phyloP scores from a whole-genome alignment of 2,113 vertebrate species.

The Choloepus hoffmanni region DNA sequence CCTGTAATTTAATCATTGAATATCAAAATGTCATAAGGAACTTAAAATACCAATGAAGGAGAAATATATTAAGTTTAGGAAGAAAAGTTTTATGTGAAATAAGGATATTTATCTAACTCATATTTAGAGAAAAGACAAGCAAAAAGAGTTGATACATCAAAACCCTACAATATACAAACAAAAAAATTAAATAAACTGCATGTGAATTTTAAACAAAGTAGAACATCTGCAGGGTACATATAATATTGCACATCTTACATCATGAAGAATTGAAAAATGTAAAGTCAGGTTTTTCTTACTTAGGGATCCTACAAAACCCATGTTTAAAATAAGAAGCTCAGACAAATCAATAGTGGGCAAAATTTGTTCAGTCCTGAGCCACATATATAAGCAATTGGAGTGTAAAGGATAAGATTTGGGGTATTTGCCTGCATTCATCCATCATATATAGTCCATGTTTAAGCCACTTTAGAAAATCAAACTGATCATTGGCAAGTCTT shows the following conservation, averaged over 20 bases:
- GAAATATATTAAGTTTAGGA: slow-evolving; percentile 35
- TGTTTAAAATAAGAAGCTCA: not conserved
- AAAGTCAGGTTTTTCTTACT: not conserved
- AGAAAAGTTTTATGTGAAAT: slow-evolving; percentile 68
- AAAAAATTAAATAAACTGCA: not conserved
- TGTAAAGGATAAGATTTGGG: not conserved
- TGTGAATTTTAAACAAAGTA: not conserved
- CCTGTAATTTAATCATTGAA: slow-evolving; percentile 71
- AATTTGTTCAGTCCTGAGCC: not conserved
- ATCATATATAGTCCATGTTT: not conserved
- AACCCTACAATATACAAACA: slow-evolving; percentile 9
- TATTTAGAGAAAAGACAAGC: not conserved
- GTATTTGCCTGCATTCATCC: not conserved
- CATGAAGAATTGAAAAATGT: not conserved
- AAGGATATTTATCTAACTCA: slow-evolving; percentile 16
- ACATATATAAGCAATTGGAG: not conserved
- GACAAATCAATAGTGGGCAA: not conserved
- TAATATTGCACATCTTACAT: not conserved
- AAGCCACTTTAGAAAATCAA: not conserved
- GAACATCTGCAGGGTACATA: not conserved
- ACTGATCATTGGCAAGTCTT: not conserved
- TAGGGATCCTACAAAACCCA: not conserved
- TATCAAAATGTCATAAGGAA: slow-evolving; percentile 61
- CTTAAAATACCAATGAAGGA: slow-evolving; percentile 62
- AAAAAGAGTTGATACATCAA: not conserved